These are phyloP conservation scores for Chloroceryle amazona DNA, from an alignment of 2,797 vertebrate species.

Conservation along the genomic window DNA sequence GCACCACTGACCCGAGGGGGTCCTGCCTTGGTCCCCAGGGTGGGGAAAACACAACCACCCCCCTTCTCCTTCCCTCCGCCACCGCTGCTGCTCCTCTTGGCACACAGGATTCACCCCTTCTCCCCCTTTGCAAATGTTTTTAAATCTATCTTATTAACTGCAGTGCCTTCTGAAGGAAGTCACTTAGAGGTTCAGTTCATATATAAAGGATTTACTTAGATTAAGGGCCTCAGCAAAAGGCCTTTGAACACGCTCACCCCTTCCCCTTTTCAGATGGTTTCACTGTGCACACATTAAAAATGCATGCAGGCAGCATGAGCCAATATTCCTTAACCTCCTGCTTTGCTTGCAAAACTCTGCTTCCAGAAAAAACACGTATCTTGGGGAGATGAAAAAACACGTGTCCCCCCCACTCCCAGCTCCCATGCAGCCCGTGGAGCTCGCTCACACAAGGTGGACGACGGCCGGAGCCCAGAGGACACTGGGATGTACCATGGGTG, in stretches of 20 bases:
- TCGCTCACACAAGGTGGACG: background rate
- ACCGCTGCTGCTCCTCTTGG: fast-evolving
- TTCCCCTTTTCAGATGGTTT: conserved; percentile 12
- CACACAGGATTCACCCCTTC: background rate
- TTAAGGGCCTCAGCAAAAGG: background rate
- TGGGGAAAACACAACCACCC: background rate
- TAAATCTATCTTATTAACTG: background rate
- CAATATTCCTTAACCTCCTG: conserved; percentile 45
- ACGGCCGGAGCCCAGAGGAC: background rate
- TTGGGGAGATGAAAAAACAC: conserved; percentile 27
- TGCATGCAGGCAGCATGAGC: background rate
- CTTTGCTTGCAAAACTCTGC: conserved; percentile 23
- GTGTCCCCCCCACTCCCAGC: background rate
- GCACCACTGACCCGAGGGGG: fast-evolving
- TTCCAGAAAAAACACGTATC: conserved; percentile 52
- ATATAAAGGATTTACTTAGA: conserved; percentile 7
- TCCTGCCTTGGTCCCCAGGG: background rate
- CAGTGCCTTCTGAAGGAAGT: background rate
- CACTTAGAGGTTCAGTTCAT: background rate
- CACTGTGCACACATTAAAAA: conserved; percentile 48
- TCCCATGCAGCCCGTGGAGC: background rate
- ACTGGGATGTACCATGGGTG: background rate
- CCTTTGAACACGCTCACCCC: background rate
- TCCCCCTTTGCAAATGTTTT: background rate
- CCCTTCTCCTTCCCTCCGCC: background rate